These are phyloP conservation scores for Pogonus chalceus DNA, from an alignment of 1,140 invertebrate genomes.

Conservation along the genomic window DNA sequence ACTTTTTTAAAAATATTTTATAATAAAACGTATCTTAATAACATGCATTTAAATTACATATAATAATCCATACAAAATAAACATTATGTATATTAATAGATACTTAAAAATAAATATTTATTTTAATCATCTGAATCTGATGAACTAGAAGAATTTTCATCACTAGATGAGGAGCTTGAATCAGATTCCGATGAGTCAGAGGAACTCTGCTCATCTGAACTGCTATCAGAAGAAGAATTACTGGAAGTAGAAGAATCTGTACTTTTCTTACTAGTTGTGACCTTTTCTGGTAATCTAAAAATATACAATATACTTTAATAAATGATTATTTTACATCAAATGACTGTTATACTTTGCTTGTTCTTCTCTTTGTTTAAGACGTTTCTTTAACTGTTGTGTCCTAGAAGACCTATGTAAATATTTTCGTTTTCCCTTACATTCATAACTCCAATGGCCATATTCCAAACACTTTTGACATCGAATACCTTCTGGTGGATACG, in stretches of 20 bases:
- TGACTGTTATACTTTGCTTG: conserved; percentile 22
- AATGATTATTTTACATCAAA: neutral
- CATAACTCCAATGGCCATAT: conserved; percentile 85
- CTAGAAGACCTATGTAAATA: conserved; percentile 72
- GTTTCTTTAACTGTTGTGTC: conserved; percentile 69
- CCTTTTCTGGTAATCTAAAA: neutral
- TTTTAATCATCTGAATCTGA: neutral
- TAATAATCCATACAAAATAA: too few species aligned
- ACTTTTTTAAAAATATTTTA: too few species aligned
- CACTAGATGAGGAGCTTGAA: neutral
- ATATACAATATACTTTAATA: neutral
- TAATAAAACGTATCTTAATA: too few species aligned
- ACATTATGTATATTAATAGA: neutral
- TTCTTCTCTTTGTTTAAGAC: conserved; percentile 45
- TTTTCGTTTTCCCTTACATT: conserved; percentile 85
- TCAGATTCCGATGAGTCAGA: too few species aligned
- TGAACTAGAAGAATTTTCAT: neutral
- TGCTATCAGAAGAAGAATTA: conserved; percentile 11
- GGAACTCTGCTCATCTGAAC: conserved; percentile 15
- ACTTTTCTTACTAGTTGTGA: neutral
- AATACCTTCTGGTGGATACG: conserved; percentile 48
- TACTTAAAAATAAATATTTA: too few species aligned
- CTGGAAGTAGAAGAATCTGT: conserved; percentile 6
- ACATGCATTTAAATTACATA: too few species aligned
- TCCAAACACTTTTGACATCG: conserved; percentile 87